Base-by-base conservation (phyloP, 92 coral and sea anemone genomes). In the Phenganax marumi region DNA sequence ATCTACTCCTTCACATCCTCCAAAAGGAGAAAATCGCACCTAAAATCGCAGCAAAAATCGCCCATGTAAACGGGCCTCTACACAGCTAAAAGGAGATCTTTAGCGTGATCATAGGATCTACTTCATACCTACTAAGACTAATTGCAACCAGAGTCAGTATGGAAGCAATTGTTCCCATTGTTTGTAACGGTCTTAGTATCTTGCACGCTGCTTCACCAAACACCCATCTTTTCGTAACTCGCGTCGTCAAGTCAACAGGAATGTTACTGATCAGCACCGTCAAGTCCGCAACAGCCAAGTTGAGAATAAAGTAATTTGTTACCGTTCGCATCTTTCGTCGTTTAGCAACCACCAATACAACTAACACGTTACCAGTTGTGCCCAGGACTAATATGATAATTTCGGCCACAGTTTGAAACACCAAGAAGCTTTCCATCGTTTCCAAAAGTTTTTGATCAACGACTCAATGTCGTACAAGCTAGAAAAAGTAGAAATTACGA, bases 121-220 rank as follows among this genome's bases (percentile, higher is more conserved):
- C 63, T 75, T 46, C 60, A 85, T 73, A 92, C 98, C 98, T 89
- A 71, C 91, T 95, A 5, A 95, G 90, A 50, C 98, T 95, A 11
- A 95, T 95, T 0, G 96, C 96, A 7, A 92, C 98, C 39, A 95
- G 86, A 10, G 98, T 95, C 10, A 96, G 91, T 0, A 95, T 97
- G 0, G 98, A 95, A 3, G 98, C 98, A 3, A 92, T 92, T 0
- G 97, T 83, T 0, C 97, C 98, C 93, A 95, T 88, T 3, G 98
- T 95, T 84, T 95, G 98, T 21, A 95, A 79, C 10, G 98, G 98
- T 76, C 87, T 89, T 24, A 95, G 81, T 0, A 95, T 86, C 69
- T 90, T 89, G 77, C 98, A 95, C 89, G 90, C 89, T 1, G 87
- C 86, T 2, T 89, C 90, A 0, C 98, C 98, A 47, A 90, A 95